Base-by-base conservation (phyloP, 1,140 invertebrate species). In the Macrosteles quadrilineatus region DNA sequence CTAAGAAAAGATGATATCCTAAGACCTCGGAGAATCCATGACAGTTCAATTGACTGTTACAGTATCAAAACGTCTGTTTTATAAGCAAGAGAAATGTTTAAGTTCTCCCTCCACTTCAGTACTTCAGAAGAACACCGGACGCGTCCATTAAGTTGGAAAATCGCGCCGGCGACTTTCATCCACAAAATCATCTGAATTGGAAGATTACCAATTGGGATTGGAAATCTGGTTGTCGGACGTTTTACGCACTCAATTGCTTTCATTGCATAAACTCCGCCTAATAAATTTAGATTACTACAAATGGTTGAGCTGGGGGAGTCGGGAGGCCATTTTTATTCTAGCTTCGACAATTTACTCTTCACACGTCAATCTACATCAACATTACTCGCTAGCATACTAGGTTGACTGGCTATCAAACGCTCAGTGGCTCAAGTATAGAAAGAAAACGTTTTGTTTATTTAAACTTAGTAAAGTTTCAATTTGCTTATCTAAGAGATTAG, bases 201-300 rank as follows among this genome's bases (percentile, higher is more conserved):
- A 75, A 75, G 73, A 75, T 75, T 73, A 75, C 72, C 72, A 75
- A 75, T 75, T 75, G 55, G 55, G 55, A 59, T 59, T 69, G 66
- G 30, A 67, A 69, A 69, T 69, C 68, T 69, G 65, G 55, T 32
- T 57, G 40, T 31, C 47, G 14, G 47, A 50, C 14, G 47, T 62
- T 69, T 57, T 69, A 36, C 27, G 55, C 72, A 43, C 31, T 62
- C 74, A 75, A 75, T 75, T 75, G 74, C 64, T 71, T 75, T 75
- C 73, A 75, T 75, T 75, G 74, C 74, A 75, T 75, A 75, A 75
- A 72, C 72, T 75, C 55, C 59, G 30, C 27, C 70, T 72, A 74
- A 74, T 74, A 74, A 74, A 73, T 74, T 74, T 74, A 74, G 72
- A 74, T 74, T 74, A 74, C 67, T 74, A 74, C 73, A 74, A 74